Evolutionary conservation across 1,140 invertebrate genomes (phyloP), one percentile per base, ranked within the genome.

Genomic region (Eubasilissa regina): DNA sequence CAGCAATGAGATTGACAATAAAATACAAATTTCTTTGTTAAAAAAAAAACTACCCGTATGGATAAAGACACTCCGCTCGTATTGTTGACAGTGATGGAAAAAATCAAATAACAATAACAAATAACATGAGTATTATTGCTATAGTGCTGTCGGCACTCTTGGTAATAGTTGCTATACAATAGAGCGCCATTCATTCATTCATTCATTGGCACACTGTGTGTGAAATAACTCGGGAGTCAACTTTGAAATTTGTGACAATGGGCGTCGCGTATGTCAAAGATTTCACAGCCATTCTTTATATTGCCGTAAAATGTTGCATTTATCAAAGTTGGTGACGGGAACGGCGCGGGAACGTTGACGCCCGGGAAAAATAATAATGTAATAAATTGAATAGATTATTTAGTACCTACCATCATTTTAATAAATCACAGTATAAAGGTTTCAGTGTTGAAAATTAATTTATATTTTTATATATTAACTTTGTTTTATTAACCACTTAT

Each of bases 31-130:
- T 44, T 62, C 13, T 35, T 55, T 43, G 25, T 66, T 76, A 17
- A 75, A 75, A 75, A 75, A 75, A 15, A 17, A 80, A 53, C 60
- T 76, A 68, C 56, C 35, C 43, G 25, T 47, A 72, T 64, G 68
- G 72, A 81, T 81, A 80, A 81, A 81, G 80, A 78, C 77, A 78
- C 79, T 80, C 79, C 7, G 53, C 19, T 75, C 17, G 19, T 35
- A 75, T 73, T 64, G 76, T 74, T 58, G 56, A 80, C 64, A 80
- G 77, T 70, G 68, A 72, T 17, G 48, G 62, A 17, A 75, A 75
- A 47, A 81, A 78, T 73, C 66, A 75, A 68, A 35, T 64, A 73
- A 81, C 77, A 81, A 81, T 62, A 75, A 45, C 43, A 55, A 64
- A 60, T 78, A 68, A 77, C 75, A 81, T 55, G 25, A 19, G 53